Conservation (phyloP, 2,113 vertebrate species). For the Argyrosomus japonicus region DNA sequence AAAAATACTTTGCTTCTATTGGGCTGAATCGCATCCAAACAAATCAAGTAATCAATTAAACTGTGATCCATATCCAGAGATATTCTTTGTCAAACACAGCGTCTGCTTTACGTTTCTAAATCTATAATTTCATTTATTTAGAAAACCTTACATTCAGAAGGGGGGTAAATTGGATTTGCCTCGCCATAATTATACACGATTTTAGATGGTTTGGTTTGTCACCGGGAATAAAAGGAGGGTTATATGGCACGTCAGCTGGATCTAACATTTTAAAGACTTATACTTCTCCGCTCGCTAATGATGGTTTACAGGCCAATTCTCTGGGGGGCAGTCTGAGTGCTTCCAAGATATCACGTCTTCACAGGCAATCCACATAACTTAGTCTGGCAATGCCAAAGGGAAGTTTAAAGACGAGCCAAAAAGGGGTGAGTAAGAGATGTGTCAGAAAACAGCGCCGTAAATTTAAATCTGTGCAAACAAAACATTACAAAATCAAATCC, state of each 20-base stretch:
- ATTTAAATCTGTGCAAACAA: constrained; percentile 71
- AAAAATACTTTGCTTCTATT: constrained; percentile 51
- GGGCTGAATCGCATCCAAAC: constrained; percentile 19
- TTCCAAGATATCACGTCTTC: constrained; percentile 79
- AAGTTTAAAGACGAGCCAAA: constrained; percentile 76
- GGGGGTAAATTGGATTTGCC: constrained; percentile 73
- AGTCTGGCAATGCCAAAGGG: constrained; percentile 79
- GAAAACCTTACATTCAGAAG: constrained; percentile 68
- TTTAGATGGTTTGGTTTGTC: constrained; percentile 82
- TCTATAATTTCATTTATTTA: constrained; percentile 78
- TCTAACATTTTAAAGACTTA: constrained; percentile 80
- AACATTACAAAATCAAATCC: constrained; percentile 59
- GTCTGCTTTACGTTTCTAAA: constrained; percentile 59
- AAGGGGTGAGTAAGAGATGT: constrained; percentile 71
- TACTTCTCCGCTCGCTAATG: constrained; percentile 79
- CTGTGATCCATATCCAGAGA: constrained; percentile 19
- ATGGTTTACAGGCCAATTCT: constrained; percentile 83
- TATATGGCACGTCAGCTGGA: constrained; percentile 75
- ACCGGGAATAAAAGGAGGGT: constrained; percentile 74
- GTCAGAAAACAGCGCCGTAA: constrained; percentile 68
- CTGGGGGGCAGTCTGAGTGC: constrained; percentile 78
- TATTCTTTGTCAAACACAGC: constrained; percentile 29
- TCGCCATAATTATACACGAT: constrained; percentile 79
- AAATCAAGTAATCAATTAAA: constrained; percentile 42
- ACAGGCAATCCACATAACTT: constrained; percentile 79